Conservation (phyloP, 37 sponge, comb jelly and placozoan genomes). For the Geodia barretti region DNA sequence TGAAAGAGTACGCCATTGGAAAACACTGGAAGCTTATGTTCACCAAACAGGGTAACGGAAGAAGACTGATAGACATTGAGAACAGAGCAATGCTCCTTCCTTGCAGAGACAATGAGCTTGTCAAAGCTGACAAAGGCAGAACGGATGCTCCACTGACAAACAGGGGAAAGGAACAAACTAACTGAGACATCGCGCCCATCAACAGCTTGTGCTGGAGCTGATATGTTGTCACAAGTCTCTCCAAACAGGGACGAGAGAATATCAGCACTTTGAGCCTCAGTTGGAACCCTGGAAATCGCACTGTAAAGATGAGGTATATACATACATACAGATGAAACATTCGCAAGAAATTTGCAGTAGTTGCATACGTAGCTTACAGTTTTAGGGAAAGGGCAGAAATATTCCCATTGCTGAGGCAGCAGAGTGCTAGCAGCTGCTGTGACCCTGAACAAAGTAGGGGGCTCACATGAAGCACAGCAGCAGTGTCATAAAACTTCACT, state of each 20-base stretch:
- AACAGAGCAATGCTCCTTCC: background rate
- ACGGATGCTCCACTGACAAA: background rate
- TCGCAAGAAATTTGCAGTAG: background rate
- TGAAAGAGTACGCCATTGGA: background rate
- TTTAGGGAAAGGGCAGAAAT: background rate
- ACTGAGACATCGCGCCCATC: background rate
- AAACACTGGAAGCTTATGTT: background rate
- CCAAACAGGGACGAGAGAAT: background rate
- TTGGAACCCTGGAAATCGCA: background rate
- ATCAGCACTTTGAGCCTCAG: background rate
- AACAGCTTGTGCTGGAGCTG: background rate
- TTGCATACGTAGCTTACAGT: background rate
- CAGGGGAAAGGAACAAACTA: background rate
- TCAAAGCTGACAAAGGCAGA: background rate
- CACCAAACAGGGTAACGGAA: background rate
- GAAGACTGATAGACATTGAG: background rate
- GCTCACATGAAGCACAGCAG: background rate
- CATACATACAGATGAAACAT: background rate
- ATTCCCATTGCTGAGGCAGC: constrained; percentile 7
- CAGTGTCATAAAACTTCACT: constrained; percentile 8
- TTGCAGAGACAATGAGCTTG: background rate
- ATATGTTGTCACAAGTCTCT: background rate
- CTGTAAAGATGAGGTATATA: background rate
- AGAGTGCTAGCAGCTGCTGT: background rate
- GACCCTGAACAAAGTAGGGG: background rate